These are phyloP conservation scores for Polymixis lichenea DNA, from an alignment of 2,888 invertebrate species.

Conservation along the genomic window DNA sequence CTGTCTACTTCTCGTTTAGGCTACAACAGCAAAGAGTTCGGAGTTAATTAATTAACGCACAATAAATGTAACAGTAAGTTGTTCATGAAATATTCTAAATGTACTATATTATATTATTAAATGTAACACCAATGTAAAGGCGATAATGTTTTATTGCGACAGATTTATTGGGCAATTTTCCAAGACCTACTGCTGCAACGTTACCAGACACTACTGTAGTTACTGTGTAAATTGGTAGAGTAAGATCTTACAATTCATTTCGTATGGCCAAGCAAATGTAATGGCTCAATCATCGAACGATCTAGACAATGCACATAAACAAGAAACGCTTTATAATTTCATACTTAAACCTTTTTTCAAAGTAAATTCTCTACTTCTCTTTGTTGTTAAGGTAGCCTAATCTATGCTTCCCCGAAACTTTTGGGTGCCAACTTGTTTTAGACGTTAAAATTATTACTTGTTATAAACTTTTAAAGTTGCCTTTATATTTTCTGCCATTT, in stretches of 20 bases:
- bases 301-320: slow-evolving; percentile 5
- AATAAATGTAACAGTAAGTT: slow-evolving; percentile 47
- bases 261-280: slow-evolving; percentile 1
- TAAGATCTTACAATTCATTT: background rate
- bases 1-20: slow-evolving; percentile 40
- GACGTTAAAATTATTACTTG: slow-evolving; percentile 41
- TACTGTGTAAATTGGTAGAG: background rate
- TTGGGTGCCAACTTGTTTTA: slow-evolving; percentile 71
- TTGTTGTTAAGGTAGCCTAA: slow-evolving; percentile 58
- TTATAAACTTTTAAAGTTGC: slow-evolving; percentile 57
- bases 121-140: slow-evolving; percentile 12
- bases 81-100: slow-evolving; percentile 60
- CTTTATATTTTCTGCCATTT: slow-evolving; percentile 64
- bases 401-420: slow-evolving; percentile 62
- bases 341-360: slow-evolving; percentile 22
- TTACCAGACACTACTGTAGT: background rate
- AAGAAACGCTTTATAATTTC: slow-evolving; percentile 10
- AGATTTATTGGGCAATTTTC: slow-evolving; percentile 16
- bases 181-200: background rate
- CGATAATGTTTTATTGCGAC: slow-evolving; percentile 5
- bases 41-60: slow-evolving; percentile 54
- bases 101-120: slow-evolving; percentile 18
- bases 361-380: slow-evolving; percentile 36
- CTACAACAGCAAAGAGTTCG: slow-evolving; percentile 54
- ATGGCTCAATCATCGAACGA: slow-evolving; percentile 2